Percentiles rank a stretch among this genome's conserved stretches.
Conservation (phyloP, 2,888 invertebrate species). For the Sphinx pinastri region DNA sequence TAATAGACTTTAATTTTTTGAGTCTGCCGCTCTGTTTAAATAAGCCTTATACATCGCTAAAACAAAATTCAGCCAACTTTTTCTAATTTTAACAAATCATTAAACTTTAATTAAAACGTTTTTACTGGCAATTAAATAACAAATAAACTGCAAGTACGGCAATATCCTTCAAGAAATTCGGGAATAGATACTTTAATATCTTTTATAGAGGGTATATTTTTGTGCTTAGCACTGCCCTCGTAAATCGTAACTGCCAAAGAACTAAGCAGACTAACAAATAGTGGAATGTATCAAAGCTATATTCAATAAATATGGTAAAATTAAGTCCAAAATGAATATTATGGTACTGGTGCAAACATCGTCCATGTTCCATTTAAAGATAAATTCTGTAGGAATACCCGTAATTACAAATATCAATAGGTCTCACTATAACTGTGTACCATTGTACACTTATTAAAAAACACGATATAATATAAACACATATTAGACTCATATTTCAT, state of each 20-base stretch:
- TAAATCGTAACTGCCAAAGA: not conserved
- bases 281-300: constrained; percentile 35
- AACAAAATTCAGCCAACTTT: constrained; percentile 35
- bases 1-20: no score
- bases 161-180: not conserved
- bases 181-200: not conserved
- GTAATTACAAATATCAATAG: no score
- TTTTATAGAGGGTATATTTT: not conserved
- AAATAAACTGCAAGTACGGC: not conserved
- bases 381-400: no score
- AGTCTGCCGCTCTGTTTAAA: constrained; percentile 5
- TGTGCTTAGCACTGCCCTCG: not conserved
- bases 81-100: constrained; percentile 2
- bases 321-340: not conserved
- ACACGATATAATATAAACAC: no score
- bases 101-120: not conserved
- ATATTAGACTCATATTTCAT: no score
- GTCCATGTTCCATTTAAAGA: not conserved
- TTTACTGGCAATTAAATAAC: not conserved
- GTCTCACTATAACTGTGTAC: no score
- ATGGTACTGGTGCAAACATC: not conserved
- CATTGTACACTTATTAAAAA: no score
- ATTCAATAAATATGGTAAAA: constrained; percentile 5
- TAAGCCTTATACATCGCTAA: constrained; percentile 39
- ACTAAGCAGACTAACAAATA: constrained; percentile 24